Evolutionary conservation across 2,888 invertebrate genomes (phyloP), one percentile per base, ranked within the genome.

Genomic region (Eristalis arbustorum): DNA sequence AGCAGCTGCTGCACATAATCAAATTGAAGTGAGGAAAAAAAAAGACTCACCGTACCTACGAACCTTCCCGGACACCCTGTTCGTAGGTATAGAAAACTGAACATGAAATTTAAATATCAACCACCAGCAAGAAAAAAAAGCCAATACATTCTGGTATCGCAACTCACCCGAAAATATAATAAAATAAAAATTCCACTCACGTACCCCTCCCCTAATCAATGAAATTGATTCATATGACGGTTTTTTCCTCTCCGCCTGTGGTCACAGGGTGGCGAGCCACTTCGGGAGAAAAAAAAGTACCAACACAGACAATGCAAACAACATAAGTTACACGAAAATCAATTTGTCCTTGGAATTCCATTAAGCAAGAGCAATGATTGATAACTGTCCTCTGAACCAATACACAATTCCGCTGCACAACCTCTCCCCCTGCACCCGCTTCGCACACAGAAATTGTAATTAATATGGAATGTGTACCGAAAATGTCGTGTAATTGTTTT

Each of bases 401-500:
- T 13, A 40, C 56, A 25, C 31, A 66, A 77, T n/a, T 3, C 49
- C 49, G 18, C 69, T 34, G 73, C 69, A 80, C 73, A 76, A 69
- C 76, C 59, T 66, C 25, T 72, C 63, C 66, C 64, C 18, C 31
- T 23, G 25, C 57, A 57, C 59, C 10, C 25, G 2, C 25, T 59
- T 6, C 2, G 25, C 37, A 28, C 63, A 74, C 28, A 49, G 66
- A 71, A 71, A 80, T 71, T 68, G 77, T 73, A 77, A 85, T 85
- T 85, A 85, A 85, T 77, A 49, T 69, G 49, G 14, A 67, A 76
- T 77, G 68, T 74, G 62, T 72, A 59, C 34, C 72, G 59, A 81
- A 69, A 69, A 81, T 85, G 72, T 73, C 81, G 73, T 81, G 81
- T 85, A 81, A 85, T 85, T 85, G 73, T 81, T 81, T 77, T 77